Percentiles rank a stretch among this genome's conserved stretches.
These are phyloP conservation scores for Drosophila nigrodunni DNA, from an alignment of 1,140 invertebrate species.

Conservation along the genomic window DNA sequence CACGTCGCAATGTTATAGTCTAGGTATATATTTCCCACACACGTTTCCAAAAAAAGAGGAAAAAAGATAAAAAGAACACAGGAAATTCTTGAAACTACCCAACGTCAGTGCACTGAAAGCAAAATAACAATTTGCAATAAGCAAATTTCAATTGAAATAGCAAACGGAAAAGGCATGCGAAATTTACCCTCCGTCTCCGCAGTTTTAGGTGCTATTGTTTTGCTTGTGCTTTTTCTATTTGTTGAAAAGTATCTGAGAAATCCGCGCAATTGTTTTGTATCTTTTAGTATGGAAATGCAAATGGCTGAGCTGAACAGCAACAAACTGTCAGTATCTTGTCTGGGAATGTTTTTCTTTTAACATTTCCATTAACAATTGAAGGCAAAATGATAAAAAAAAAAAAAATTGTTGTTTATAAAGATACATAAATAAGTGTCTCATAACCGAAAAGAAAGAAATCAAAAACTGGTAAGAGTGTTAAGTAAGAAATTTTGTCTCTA, in stretches of 20 bases:
- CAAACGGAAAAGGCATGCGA: conserved; percentile 62
- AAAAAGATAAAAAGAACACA: conserved; percentile 1
- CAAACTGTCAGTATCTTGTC: background rate
- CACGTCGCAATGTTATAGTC: conserved; percentile 47
- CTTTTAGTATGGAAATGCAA: conserved; percentile 24
- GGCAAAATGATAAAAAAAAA: background rate
- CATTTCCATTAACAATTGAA: conserved; percentile 15
- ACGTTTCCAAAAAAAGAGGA: conserved; percentile 14
- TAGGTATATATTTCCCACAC: conserved; percentile 43
- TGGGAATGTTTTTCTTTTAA: background rate
- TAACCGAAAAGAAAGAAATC: too few species aligned
- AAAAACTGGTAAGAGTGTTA: too few species aligned
- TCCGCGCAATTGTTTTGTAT: conserved; percentile 53
- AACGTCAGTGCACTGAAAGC: conserved; percentile 34
- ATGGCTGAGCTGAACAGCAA: conserved; percentile 11
- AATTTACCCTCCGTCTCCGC: background rate
- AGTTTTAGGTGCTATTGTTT: conserved; percentile 31
- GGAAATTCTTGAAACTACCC: conserved; percentile 63
- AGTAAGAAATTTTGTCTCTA: too few species aligned
- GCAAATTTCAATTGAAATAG: conserved; percentile 77
- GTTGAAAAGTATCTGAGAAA: conserved; percentile 61
- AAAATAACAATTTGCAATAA: conserved; percentile 72
- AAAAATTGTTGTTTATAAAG: too few species aligned
- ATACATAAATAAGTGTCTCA: too few species aligned
- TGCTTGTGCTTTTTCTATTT: background rate